Base-by-base conservation (phyloP, 2,888 invertebrate genomes). In the Volucella zonaria region DNA sequence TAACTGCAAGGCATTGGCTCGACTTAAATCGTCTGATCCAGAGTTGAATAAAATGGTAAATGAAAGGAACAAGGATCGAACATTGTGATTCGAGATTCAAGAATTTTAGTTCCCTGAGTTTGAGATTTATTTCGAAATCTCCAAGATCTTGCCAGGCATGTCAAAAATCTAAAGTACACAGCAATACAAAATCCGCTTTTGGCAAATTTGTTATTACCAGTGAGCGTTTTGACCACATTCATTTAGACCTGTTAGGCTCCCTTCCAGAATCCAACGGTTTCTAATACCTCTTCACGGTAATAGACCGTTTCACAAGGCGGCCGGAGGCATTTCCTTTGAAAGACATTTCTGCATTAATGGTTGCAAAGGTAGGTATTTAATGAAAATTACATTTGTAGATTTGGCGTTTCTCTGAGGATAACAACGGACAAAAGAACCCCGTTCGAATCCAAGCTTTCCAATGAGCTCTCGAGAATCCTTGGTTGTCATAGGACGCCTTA, bases 211-310 rank as follows among this genome's bases (percentile, higher is more conserved):
- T 52, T 3, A 9, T 54, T 88, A 67, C 76, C 3, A 40, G 62
- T 4, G 68, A 76, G 9, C 79, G 87, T 23, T 87, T 92, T 86
- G 79, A 87, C 3, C 91, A 92, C 75, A 87, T 92, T 8, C 91
- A 90, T 68, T 78, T 90, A 6, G 90, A 91, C 73, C 75, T 91
- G 14, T 88, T 91, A 0, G 90, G 89, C 18, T 90, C 90, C 2
- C 75, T 90, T 12, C 89, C 89, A 9, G 38, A 70, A 12, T 87
- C 88, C 10, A 68, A 82, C 12, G 74, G 70, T 6, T 78, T 18
- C 42, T 31, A 38, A 0, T 73, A 86, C 15, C 15, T 75, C 1
- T 59, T 82, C 1, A 86, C 86, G 38, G 49, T 62, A 0, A 40
- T 82, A 0, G 82, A 86, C 43, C 14, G 68, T 31, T 78, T 70